These are phyloP conservation scores for Drosophila paracracens DNA, from an alignment of 2,888 invertebrate species.

Conservation along the genomic window DNA sequence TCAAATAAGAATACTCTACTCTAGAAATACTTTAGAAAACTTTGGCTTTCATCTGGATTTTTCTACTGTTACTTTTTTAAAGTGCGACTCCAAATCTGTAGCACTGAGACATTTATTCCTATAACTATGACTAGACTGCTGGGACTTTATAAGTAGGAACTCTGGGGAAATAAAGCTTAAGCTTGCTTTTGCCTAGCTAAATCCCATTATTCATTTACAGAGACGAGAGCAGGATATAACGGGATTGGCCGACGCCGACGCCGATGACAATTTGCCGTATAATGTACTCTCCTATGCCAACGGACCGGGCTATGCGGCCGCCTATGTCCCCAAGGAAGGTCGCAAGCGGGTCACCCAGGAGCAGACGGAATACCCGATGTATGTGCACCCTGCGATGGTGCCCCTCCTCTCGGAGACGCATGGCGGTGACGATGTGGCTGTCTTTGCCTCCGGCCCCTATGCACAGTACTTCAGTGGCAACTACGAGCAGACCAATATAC, in stretches of 20 bases:
- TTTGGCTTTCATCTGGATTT: neutral
- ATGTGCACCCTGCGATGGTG: conserved; percentile 87
- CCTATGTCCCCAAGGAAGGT: conserved; percentile 65
- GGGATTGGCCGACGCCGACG: conserved; percentile 85
- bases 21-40: neutral
- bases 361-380: conserved; percentile 69
- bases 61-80: neutral
- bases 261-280: conserved; percentile 88
- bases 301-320: conserved; percentile 88
- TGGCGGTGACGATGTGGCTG: conserved; percentile 92
- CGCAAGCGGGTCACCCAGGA: conserved; percentile 69
- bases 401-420: conserved; percentile 89
- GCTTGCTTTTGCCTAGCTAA: neutral
- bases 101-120: no score
- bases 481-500: conserved; percentile 92
- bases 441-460: conserved; percentile 92
- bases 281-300: conserved; percentile 91
- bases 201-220: conserved; percentile 5
- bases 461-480: conserved; percentile 92
- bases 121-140: no score
- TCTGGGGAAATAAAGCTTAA: neutral
- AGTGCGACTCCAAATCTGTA: no score
- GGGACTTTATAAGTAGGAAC: neutral
- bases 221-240: conserved; percentile 87
- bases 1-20: neutral